Conservation (phyloP, 2,797 vertebrate species). For the Girardinus metallicus region DNA sequence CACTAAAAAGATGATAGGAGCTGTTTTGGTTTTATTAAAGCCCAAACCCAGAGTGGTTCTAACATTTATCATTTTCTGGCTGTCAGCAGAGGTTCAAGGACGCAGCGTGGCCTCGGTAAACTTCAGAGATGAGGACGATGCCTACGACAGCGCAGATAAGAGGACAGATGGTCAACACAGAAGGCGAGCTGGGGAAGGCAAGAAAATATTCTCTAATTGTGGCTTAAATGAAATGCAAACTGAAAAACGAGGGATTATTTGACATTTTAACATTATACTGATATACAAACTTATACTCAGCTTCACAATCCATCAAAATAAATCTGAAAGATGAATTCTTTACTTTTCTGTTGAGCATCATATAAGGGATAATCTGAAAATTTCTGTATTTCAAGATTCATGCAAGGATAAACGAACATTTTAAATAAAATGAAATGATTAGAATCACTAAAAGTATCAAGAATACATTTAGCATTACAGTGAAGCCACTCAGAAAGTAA, state of each 20-base stretch:
- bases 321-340: background rate
- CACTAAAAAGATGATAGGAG: conserved; percentile 43
- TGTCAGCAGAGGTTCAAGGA: background rate
- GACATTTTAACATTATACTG: background rate
- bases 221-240: background rate
- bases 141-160: background rate
- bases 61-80: conserved; percentile 13
- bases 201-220: background rate
- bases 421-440: background rate
- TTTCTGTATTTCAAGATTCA: background rate
- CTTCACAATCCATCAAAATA: background rate
- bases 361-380: background rate
- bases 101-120: background rate
- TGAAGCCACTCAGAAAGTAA: background rate
- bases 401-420: background rate
- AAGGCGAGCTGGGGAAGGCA: background rate
- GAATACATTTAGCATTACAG: background rate
- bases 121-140: background rate
- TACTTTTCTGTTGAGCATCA: background rate
- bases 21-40: conserved; percentile 22
- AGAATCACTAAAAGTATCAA: background rate
- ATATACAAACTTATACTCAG: background rate
- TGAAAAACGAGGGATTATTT: background rate
- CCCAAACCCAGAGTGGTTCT: conserved; percentile 15
- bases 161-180: background rate